phyloP scores from a whole-genome alignment of 2,888 invertebrate genomes.

The Druceiella hillmani region DNA sequence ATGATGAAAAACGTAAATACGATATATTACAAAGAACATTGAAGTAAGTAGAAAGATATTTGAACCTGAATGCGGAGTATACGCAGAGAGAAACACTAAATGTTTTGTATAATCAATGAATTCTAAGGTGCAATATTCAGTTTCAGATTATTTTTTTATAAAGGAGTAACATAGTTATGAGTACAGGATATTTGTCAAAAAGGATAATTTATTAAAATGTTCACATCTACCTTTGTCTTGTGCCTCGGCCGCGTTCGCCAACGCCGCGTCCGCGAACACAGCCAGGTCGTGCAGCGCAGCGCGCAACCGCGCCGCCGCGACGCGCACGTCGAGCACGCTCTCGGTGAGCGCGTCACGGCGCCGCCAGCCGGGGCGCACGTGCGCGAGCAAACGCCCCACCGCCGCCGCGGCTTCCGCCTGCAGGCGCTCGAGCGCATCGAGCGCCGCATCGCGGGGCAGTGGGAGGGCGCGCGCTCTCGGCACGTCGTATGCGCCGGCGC shows the following conservation, averaged over 20 bases:
- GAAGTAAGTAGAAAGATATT: too few species aligned
- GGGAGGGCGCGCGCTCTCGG: conserved; percentile 44
- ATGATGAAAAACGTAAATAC: too few species aligned
- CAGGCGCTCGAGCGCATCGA: conserved; percentile 46
- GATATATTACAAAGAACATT: too few species aligned
- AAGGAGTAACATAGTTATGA: conserved; percentile 3
- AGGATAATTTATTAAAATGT: conserved; percentile 16
- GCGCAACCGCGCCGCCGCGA: conserved; percentile 70
- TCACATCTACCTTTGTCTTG: conserved; percentile 77
- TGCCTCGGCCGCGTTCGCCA: conserved; percentile 80
- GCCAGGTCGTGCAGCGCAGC: conserved; percentile 82
- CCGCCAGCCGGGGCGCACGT: conserved; percentile 79
- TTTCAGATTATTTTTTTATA: too few species aligned
- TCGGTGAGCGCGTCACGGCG: conserved; percentile 71
- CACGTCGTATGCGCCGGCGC: conserved; percentile 48
- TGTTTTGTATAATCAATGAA: too few species aligned
- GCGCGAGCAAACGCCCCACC: conserved; percentile 64
- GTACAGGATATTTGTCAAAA: background rate
- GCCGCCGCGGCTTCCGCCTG: conserved; percentile 73
- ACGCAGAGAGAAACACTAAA: too few species aligned
- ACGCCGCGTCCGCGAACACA: conserved; percentile 82
- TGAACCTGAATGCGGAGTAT: too few species aligned
- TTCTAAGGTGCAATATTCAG: too few species aligned
- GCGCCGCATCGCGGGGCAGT: conserved; percentile 46
- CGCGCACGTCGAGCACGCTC: conserved; percentile 75